Evolutionary conservation across 2,797 vertebrate species (phyloP).

Genomic region (Lepus oiostolus): DNA sequence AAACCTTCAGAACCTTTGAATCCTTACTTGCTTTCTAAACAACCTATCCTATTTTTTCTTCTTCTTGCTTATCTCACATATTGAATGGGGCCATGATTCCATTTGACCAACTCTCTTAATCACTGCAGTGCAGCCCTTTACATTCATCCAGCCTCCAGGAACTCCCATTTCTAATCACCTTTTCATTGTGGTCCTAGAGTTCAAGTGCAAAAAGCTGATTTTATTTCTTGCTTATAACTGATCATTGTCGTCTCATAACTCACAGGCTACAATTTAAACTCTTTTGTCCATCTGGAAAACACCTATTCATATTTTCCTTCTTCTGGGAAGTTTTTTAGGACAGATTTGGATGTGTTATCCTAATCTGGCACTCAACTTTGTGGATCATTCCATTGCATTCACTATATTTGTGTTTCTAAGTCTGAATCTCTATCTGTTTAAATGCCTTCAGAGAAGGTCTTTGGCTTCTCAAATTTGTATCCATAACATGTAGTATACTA

Average conservation of each 20-base stretch:
- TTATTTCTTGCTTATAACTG: background rate
- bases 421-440: background rate
- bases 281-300: constrained; percentile 41
- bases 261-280: constrained; percentile 38
- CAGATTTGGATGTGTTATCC: constrained; percentile 53
- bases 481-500: background rate
- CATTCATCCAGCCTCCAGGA: constrained; percentile 8
- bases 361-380: constrained; percentile 53
- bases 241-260: constrained; percentile 30
- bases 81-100: background rate
- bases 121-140: background rate
- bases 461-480: constrained; percentile 17
- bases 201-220: constrained; percentile 39
- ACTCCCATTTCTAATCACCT: background rate
- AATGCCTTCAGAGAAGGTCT: background rate
- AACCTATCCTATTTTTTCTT: background rate
- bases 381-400: constrained; percentile 6
- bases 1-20: background rate
- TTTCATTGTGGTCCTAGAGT: background rate
- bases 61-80: background rate
- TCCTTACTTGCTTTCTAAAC: background rate
- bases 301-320: constrained; percentile 45
- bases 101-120: constrained; percentile 38
- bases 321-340: constrained; percentile 60
- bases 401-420: background rate